Evolutionary conservation across 2,888 invertebrate species (phyloP), one percentile per base, ranked within the genome.

Genomic region (Amblyjoppa proteus): DNA sequence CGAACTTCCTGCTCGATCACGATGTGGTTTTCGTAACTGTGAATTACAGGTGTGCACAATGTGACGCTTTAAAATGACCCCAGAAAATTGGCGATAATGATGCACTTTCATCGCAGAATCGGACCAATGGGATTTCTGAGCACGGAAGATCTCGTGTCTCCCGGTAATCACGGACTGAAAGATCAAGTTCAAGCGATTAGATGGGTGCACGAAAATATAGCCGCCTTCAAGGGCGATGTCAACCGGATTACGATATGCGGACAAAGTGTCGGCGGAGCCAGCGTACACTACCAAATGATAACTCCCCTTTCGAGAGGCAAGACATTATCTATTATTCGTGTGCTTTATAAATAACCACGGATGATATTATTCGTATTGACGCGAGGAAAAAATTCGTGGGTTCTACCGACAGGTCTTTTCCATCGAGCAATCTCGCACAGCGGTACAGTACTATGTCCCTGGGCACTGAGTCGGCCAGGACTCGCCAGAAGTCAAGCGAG

Each of bases 381-480:
- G 3, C 11, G 3, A 76, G 0, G 41, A 92, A 49, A 13, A 38
- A 49, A 53, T 61, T 45, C 6, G 7, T 49, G 28, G 6, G 34
- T 5, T 64, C 2, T 4, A 6, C 0, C 31, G 41, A 56, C 9
- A 96, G 96, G 96, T 66, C 91, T 97, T 38, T 96, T 97, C 88
- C 96, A 96, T 87, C 95, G 95, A 87, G 96, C 95, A 0, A 97
- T 97, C 81, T 95, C 96, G 0, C 96, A 97, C 90, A 97, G 97
- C 38, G 97, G 97, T 0, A 96, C 96, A 0, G 96, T 96, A 4
- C 94, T 96, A 68, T 95, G 95, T 87, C 95, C 96, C 0, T 96
- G 96, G 96, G 96, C 96, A 0, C 95, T 96, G 0, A 94, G 95
- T 0, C 94, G 95, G 74, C 95, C 95, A 7, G 95, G 95, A 7